Conservation (phyloP, 2,888 invertebrate genomes). For the Euspilapteryx auroguttella region DNA sequence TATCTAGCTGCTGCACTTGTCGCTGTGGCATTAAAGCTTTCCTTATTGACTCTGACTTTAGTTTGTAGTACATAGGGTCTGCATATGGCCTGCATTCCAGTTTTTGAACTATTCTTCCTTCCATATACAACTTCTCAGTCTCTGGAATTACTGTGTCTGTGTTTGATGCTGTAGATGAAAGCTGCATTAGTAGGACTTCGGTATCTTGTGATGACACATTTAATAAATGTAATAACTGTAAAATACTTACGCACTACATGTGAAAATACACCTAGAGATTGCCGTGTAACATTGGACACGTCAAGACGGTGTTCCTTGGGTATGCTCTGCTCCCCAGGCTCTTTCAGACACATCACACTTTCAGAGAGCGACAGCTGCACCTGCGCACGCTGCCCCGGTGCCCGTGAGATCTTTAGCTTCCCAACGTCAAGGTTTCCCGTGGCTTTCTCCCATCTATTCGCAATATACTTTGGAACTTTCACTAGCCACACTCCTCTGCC, state of each 20-base stretch:
- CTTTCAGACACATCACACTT: constrained; percentile 75
- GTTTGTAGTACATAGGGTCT: constrained; percentile 85
- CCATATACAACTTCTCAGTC: constrained; percentile 83
- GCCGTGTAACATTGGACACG: constrained; percentile 87
- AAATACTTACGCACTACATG: constrained; percentile 73
- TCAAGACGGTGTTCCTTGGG: constrained; percentile 92
- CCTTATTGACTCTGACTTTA: constrained; percentile 85
- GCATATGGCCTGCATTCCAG: constrained; percentile 91
- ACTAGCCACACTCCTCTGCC: constrained; percentile 95
- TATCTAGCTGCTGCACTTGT: constrained; percentile 83
- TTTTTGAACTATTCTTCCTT: constrained; percentile 95
- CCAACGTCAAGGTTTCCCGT: constrained; percentile 93
- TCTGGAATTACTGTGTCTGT: constrained; percentile 73
- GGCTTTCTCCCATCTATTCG: constrained; percentile 92
- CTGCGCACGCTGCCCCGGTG: constrained; percentile 79
- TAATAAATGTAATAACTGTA: constrained; percentile 1
- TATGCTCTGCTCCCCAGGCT: constrained; percentile 77
- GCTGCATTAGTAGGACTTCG: not conserved
- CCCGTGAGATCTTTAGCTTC: constrained; percentile 84
- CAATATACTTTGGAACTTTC: constrained; percentile 94
- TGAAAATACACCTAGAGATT: constrained; percentile 91
- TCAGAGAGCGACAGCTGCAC: constrained; percentile 85
- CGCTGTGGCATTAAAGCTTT: constrained; percentile 86
- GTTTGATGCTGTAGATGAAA: constrained; percentile 52
- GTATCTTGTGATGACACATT: not conserved